Evolutionary conservation across 1,140 invertebrate genomes (phyloP).

Genomic region (Drosophila setifemur): DNA sequence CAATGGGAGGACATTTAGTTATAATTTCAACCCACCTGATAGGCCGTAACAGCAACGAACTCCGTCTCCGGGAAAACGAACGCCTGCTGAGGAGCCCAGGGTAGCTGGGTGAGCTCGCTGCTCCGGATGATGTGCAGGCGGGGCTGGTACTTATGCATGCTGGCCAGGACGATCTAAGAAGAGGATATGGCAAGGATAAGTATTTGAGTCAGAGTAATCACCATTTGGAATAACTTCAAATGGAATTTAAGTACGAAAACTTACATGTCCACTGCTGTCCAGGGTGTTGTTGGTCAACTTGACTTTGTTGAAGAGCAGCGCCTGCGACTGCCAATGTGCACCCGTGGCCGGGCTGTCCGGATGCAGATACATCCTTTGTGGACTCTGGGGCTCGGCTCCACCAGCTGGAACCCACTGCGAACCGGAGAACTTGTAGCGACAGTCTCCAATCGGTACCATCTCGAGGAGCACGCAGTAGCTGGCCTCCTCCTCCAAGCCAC

Average conservation of each 20-base stretch:
- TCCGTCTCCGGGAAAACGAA: conserved; percentile 92
- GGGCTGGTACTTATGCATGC: conserved; percentile 96
- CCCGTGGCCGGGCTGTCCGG: conserved; percentile 93
- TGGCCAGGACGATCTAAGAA: conserved; percentile 92
- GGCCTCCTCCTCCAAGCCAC: conserved; percentile 89
- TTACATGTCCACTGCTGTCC: conserved; percentile 92
- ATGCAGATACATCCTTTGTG: conserved; percentile 90
- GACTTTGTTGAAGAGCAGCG: conserved; percentile 91
- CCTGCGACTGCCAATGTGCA: conserved; percentile 92
- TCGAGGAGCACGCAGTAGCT: conserved; percentile 93
- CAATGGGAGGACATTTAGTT: conserved; percentile 20
- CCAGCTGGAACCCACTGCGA: conserved; percentile 92
- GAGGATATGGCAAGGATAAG: conserved; percentile 39
- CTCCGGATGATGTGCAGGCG: conserved; percentile 91
- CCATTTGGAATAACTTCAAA: no score
- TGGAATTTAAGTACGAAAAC: conserved; percentile 82
- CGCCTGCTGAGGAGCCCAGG: conserved; percentile 85
- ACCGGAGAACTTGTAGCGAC: conserved; percentile 88
- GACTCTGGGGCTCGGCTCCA: conserved; percentile 91
- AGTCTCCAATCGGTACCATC: conserved; percentile 86
- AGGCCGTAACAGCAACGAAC: conserved; percentile 97
- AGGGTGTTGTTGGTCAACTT: conserved; percentile 95
- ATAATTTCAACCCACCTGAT: conserved; percentile 86
- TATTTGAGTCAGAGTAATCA: neutral
- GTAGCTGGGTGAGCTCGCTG: conserved; percentile 86